Evolutionary conservation across 1,140 invertebrate species (phyloP).

Genomic region (Nephila pilipes): DNA sequence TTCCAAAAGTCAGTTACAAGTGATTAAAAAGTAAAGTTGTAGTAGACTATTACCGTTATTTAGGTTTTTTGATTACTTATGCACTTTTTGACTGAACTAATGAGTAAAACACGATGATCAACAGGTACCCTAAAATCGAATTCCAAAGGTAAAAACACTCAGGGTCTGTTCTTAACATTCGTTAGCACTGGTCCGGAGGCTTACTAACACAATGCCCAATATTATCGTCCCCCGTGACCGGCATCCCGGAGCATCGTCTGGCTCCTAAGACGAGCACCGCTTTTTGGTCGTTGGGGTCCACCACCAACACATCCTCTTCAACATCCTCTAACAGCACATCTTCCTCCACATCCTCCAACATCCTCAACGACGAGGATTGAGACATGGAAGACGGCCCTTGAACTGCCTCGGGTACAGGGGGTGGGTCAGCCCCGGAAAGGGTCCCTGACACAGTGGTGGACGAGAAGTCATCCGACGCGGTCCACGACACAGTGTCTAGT

Average conservation of each 20-base stretch:
- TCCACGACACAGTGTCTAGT: constrained; percentile 72
- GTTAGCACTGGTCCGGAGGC: constrained; percentile 70
- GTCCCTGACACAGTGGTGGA: constrained; percentile 72
- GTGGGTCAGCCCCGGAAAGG: constrained; percentile 54
- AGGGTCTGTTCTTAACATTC: constrained; percentile 65
- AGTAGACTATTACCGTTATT: no score
- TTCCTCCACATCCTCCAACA: constrained; percentile 63
- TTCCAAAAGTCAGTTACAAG: no score
- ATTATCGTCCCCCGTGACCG: constrained; percentile 65
- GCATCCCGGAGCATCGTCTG: constrained; percentile 65
- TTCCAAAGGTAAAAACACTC: constrained; percentile 29
- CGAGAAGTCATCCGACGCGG: constrained; percentile 71
- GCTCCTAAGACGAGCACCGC: constrained; percentile 65
- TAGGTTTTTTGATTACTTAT: no score
- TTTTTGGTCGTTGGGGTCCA: constrained; percentile 74
- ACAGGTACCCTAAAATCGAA: background rate
- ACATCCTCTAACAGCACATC: constrained; percentile 64
- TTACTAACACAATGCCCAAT: constrained; percentile 72
- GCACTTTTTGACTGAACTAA: no score
- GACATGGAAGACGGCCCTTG: constrained; percentile 57
- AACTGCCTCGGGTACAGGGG: background rate
- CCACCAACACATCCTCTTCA: constrained; percentile 69
- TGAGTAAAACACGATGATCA: no score
- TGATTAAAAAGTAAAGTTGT: no score
- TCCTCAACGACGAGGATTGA: constrained; percentile 65